Evolutionary conservation across 2,113 vertebrate species (phyloP), one percentile per base, ranked within the genome.

Genomic region (Clarias batrachus): DNA sequence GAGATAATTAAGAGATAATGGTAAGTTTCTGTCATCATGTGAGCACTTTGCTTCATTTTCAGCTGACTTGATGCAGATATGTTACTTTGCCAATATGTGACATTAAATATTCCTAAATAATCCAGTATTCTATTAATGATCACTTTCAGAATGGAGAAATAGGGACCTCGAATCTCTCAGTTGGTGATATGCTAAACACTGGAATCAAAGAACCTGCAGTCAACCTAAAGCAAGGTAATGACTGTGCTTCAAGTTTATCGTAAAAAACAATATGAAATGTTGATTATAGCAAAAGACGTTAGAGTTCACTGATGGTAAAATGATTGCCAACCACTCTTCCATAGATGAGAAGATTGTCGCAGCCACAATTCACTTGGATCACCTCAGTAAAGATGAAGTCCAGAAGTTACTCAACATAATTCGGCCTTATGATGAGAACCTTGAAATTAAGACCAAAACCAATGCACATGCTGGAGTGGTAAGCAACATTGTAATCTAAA

Each of bases 311-410:
- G 76, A 30, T 78, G n/a, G 11, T 27, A 78, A 57, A 30, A 16
- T 56, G 48, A 59, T 81, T 14, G 6, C 30, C 25, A 62, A 81
- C 30, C 17, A 60, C 30, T 60, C 9, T 33, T 81, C 30, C 12
- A 0, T 85, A 96, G 95, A 91, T n/a, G 93, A 94, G 62, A 89
- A 93, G 85, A 90, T 94, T 57, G 91, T 94, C 33, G 90, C 91
- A 82, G 94, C 94, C 60, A 95, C 94, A 0, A 90, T 96, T 89
- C 92, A 93, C 81, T 89, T 95, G 0, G 90, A 92, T 81, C 91
- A 94, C 57, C 93, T 95, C 3, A 87, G 86, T 11, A 89, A 93
- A 89, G 87, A 91, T 5, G 92, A 96, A 4, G 89, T 92, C 25
- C 3, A 86, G 16, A 86, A 87, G 5, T 80, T 96, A 74, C 87